These are phyloP conservation scores for Stramonita haemastoma DNA, from an alignment of 2,888 invertebrate species.

Conservation along the genomic window DNA sequence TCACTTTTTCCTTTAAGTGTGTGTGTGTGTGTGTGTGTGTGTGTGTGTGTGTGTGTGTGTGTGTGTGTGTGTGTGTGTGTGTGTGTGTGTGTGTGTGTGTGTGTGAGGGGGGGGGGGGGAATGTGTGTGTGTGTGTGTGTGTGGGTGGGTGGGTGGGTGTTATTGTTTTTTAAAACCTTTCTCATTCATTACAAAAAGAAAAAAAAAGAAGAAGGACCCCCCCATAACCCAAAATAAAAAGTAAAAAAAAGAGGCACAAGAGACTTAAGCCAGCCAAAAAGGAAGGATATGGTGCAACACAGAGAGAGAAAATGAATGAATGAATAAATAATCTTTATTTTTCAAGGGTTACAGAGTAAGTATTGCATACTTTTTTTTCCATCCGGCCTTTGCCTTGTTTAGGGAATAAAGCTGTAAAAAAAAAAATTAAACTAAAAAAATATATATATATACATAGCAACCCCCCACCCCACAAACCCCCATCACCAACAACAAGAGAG, in stretches of 20 bases:
- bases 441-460: no score
- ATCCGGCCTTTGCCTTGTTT: not conserved
- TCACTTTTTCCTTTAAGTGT: no score
- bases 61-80: conserved; percentile 10
- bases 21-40: conserved; percentile 1
- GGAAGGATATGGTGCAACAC: not conserved
- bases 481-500: no score
- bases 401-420: no score
- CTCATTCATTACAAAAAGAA: no score
- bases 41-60: not conserved
- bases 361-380: not conserved
- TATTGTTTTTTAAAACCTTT: not conserved
- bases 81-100: conserved; percentile 13
- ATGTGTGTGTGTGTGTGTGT: not conserved
- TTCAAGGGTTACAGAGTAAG: no score
- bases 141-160: not conserved
- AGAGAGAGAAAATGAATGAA: not conserved
- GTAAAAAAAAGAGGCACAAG: not conserved
- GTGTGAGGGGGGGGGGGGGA: no score
- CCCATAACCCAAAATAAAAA: no score
- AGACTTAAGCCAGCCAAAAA: not conserved
- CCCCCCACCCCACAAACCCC: no score
- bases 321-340: no score
- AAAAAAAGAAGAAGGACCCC: no score
- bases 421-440: no score